phyloP scores from a whole-genome alignment of 2,888 invertebrate genomes.

The Agonopterix arenella region DNA sequence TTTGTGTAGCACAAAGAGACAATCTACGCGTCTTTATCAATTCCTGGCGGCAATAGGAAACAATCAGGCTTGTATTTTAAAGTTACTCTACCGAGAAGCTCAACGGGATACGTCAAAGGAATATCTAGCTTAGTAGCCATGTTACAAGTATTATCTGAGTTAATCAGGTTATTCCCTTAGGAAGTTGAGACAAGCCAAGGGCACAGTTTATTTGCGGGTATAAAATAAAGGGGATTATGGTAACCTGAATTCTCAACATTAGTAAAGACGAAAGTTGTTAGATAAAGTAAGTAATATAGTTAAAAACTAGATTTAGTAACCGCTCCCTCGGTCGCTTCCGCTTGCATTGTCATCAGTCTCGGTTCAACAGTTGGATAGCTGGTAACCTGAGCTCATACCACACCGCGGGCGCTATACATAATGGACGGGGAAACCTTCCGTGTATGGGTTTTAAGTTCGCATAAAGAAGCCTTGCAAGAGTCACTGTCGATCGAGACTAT shows the following conservation, averaged over 20 bases:
- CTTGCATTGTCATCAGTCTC: slow-evolving; percentile 9
- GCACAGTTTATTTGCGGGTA: no score
- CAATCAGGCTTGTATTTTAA: no score
- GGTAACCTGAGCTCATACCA: slow-evolving; percentile 32
- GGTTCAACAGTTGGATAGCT: slow-evolving; percentile 18
- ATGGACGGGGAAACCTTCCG: slow-evolving; percentile 60
- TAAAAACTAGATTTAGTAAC: slow-evolving; percentile 1
- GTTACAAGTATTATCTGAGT: no score
- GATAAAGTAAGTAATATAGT: neutral
- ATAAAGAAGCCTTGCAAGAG: slow-evolving; percentile 46
- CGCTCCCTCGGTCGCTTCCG: slow-evolving; percentile 4
- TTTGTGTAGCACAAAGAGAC: neutral
- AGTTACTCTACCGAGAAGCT: no score
- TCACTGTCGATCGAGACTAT: slow-evolving; percentile 1
- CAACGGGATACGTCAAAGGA: no score
- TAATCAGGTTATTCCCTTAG: no score
- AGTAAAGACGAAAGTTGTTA: no score
- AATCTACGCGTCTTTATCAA: neutral
- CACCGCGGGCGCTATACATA: slow-evolving; percentile 20
- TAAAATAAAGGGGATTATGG: no score
- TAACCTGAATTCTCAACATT: no score
- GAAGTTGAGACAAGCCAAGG: no score
- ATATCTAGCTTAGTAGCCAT: no score
- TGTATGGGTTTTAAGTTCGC: slow-evolving; percentile 26
- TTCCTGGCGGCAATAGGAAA: no score